Percentiles rank a stretch among this genome's conserved stretches.
Conservation (phyloP, 2,113 vertebrate species). For the Amblyornis subalaris region DNA sequence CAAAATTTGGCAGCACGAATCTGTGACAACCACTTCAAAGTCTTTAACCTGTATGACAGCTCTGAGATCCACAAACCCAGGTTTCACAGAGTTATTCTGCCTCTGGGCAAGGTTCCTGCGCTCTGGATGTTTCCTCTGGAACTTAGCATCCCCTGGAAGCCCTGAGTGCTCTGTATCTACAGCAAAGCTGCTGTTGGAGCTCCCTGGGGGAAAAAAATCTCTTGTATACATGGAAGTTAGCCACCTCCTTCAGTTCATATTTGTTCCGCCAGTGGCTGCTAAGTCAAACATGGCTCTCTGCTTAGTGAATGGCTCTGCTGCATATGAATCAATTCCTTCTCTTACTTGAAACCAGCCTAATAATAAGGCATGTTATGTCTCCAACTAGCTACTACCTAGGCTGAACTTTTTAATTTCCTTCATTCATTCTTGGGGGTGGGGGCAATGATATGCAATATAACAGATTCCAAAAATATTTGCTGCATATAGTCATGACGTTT, state of each 20-base stretch:
- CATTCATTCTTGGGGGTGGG: background rate
- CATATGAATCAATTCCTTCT: background rate
- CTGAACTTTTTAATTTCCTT: background rate
- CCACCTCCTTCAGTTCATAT: background rate
- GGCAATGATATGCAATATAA: background rate
- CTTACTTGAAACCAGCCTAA: background rate
- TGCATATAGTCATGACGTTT: background rate
- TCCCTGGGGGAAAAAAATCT: background rate
- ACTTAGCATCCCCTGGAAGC: background rate
- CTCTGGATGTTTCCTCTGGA: background rate
- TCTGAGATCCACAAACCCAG: background rate
- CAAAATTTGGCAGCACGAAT: background rate
- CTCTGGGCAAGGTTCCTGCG: background rate
- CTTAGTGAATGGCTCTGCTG: background rate
- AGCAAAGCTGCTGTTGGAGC: background rate
- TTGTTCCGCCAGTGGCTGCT: background rate
- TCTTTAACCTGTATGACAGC: background rate
- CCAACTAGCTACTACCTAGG: background rate
- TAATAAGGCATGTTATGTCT: background rate
- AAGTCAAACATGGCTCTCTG: background rate
- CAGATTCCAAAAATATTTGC: background rate
- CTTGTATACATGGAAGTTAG: background rate
- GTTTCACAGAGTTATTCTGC: background rate
- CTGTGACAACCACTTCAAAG: background rate
- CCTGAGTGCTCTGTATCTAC: background rate